phyloP scores from a whole-genome alignment of 2,888 invertebrate genomes.

The Pandemis cinnamomeana region DNA sequence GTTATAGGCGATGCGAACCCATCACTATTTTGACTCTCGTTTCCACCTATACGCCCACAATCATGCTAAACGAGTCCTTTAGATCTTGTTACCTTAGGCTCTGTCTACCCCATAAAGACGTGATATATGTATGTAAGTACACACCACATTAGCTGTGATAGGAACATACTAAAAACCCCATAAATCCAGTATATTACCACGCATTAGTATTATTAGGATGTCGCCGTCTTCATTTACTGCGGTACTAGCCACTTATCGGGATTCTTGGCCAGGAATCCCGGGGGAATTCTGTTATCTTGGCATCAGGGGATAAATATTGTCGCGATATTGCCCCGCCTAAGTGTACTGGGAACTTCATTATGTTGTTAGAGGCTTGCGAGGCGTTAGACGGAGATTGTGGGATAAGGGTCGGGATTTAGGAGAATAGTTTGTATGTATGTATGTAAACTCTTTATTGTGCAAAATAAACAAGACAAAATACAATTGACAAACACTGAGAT shows the following conservation, averaged over 20 bases:
- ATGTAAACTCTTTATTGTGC: too few relatives aligned
- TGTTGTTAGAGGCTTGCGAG: neutral
- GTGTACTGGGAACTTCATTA: slow-evolving; percentile 10
- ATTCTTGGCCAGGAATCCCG: slow-evolving; percentile 20
- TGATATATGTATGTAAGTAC: too few relatives aligned
- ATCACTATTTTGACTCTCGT: too few relatives aligned
- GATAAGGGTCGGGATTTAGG: too few relatives aligned
- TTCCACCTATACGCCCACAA: too few relatives aligned
- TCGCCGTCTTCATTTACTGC: slow-evolving; percentile 26
- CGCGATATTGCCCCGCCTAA: slow-evolving; percentile 8
- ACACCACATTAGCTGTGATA: slow-evolving; percentile 15
- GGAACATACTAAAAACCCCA: slow-evolving; percentile 23
- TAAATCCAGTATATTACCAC: slow-evolving; percentile 32
- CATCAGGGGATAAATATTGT: slow-evolving; percentile 36
- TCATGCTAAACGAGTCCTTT: too few relatives aligned
- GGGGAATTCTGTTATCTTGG: slow-evolving; percentile 32
- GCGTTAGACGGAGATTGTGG: neutral
- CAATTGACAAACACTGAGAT: too few relatives aligned
- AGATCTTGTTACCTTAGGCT: too few relatives aligned
- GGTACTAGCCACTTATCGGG: slow-evolving; percentile 36
- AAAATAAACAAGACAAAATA: too few relatives aligned
- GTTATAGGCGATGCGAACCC: too few relatives aligned
- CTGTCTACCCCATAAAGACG: too few relatives aligned
- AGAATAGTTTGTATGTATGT: too few relatives aligned
- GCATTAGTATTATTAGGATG: slow-evolving; percentile 37